These are phyloP conservation scores for Xylota segnis DNA, from an alignment of 2,888 invertebrate genomes.

Conservation along the genomic window DNA sequence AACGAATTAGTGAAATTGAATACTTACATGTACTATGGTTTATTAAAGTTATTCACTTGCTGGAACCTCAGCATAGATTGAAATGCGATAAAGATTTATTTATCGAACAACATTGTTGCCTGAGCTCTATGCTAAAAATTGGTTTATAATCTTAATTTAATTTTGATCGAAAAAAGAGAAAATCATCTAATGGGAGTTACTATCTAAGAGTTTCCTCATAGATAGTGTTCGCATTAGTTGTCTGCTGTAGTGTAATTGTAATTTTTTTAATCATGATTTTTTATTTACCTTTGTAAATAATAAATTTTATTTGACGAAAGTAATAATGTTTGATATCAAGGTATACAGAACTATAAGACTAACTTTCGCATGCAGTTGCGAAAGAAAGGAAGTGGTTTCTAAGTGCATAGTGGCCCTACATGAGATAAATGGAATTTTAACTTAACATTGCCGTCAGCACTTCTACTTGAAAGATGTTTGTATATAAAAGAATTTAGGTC, in stretches of 20 bases:
- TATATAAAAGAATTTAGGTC: too few relatives aligned
- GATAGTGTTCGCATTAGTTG: constrained; percentile 41
- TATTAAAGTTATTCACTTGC: constrained; percentile 27
- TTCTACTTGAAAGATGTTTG: too few relatives aligned
- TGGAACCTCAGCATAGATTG: constrained; percentile 16
- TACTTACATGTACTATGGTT: constrained; percentile 6
- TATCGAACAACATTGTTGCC: constrained; percentile 43
- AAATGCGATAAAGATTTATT: constrained; percentile 35
- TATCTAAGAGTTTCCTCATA: constrained; percentile 28
- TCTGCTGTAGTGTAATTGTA: constrained; percentile 63
- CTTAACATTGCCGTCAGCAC: too few relatives aligned
- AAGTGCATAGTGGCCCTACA: too few relatives aligned
- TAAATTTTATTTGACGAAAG: constrained; percentile 71
- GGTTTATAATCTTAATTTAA: constrained; percentile 44
- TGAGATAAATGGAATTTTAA: too few relatives aligned
- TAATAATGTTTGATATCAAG: constrained; percentile 3
- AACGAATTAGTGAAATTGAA: constrained; percentile 84
- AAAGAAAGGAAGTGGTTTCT: too few relatives aligned
- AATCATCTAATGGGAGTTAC: constrained; percentile 14
- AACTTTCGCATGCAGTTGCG: too few relatives aligned
- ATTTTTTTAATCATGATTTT: constrained; percentile 48
- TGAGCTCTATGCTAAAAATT: constrained; percentile 18
- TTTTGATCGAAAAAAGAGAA: constrained; percentile 17
- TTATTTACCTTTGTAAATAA: constrained; percentile 74
- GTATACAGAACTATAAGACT: background rate